A percentile compares a stretch with the other conserved stretches of the same genome.
Evolutionary conservation across 2,113 vertebrate species (phyloP).

Genomic region (Anas platyrhynchos): DNA sequence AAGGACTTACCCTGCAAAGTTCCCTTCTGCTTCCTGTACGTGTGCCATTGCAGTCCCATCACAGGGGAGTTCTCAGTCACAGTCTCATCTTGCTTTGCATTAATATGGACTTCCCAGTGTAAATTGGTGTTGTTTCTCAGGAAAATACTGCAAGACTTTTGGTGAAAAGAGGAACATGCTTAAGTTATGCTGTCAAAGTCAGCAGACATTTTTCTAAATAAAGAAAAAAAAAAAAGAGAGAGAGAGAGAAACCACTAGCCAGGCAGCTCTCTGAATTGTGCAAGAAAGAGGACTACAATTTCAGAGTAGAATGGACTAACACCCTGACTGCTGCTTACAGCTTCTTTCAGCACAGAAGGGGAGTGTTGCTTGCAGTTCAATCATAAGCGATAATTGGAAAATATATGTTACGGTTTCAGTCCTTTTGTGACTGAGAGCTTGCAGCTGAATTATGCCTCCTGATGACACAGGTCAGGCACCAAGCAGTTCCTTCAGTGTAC

Average conservation of each 20-base stretch:
- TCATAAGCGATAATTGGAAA: not conserved
- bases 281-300: not conserved
- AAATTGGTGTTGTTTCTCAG: not conserved
- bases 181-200: not conserved
- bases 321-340: not conserved
- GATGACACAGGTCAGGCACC: not conserved
- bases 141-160: not conserved
- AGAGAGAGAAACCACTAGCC: not conserved
- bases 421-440: not conserved
- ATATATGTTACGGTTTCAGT: not conserved
- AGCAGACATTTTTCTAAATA: not conserved
- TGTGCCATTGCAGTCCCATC: not conserved
- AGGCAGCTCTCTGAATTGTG: not conserved
- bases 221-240: not conserved
- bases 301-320: not conserved
- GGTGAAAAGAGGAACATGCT: constrained; percentile 11
- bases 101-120: not conserved
- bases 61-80: not conserved
- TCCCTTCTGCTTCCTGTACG: not conserved
- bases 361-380: not conserved
- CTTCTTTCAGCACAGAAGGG: not conserved
- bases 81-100: not conserved
- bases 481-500: not conserved
- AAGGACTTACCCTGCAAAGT: not conserved
- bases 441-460: not conserved